These are phyloP conservation scores for Diabrotica balteata DNA, from an alignment of 2,888 invertebrate genomes.

Conservation along the genomic window DNA sequence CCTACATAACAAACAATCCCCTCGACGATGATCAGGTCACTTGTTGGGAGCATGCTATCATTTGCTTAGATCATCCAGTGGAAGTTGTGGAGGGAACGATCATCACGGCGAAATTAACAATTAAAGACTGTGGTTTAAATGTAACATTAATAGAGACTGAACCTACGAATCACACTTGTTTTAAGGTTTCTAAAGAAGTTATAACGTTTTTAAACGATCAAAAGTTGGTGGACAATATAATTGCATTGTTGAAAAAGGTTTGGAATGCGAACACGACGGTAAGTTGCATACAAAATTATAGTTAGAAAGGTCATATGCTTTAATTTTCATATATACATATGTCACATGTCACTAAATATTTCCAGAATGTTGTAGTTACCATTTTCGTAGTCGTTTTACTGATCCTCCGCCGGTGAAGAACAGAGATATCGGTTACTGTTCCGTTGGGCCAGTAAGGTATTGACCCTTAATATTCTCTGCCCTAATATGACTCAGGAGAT, in stretches of 20 bases:
- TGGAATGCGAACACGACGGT: conserved; percentile 55
- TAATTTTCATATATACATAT: too few relatives aligned
- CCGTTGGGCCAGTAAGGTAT: too few relatives aligned
- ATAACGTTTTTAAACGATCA: conserved; percentile 54
- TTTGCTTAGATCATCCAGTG: conserved; percentile 64
- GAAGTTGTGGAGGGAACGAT: conserved; percentile 36
- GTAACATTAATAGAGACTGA: conserved; percentile 52
- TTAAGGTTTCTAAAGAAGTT: conserved; percentile 47
- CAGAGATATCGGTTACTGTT: too few relatives aligned
- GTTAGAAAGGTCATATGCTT: too few relatives aligned
- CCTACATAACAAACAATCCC: conserved; percentile 70
- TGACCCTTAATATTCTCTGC: too few relatives aligned
- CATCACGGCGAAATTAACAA: conserved; percentile 50
- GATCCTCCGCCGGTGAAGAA: too few relatives aligned
- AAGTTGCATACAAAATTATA: conserved; percentile 22
- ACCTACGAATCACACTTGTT: conserved; percentile 42
- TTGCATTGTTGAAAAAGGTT: conserved; percentile 45
- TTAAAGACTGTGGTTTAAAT: conserved; percentile 53
- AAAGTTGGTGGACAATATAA: conserved; percentile 51
- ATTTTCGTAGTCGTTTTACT: too few relatives aligned
- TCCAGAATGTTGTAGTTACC: too few relatives aligned
- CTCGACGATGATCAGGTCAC: conserved; percentile 59
- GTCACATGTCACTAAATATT: too few relatives aligned
- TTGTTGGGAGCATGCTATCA: conserved; percentile 84
- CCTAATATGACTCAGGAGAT: too few relatives aligned